A percentile compares a stretch with the other conserved stretches of the same genome.
phyloP scores from a whole-genome alignment of 2,888 invertebrate genomes.

The Drosophila quinaria region DNA sequence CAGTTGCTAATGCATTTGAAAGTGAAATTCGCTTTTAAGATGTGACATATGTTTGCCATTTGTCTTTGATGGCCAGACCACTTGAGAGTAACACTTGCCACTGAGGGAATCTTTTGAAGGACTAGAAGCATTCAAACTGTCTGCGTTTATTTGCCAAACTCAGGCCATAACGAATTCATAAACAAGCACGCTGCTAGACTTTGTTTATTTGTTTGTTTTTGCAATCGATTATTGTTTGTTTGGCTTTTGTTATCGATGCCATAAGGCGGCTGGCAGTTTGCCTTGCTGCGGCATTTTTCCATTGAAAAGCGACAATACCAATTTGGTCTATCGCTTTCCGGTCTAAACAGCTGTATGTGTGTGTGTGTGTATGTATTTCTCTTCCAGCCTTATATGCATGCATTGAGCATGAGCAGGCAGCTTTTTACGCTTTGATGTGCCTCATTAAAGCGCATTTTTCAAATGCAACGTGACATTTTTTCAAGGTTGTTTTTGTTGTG shows the following conservation, averaged over 20 bases:
- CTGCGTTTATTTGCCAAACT: slow-evolving; percentile 55
- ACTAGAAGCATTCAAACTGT: slow-evolving; percentile 13
- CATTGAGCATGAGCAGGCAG: slow-evolving; percentile 9
- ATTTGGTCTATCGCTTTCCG: slow-evolving; percentile 72
- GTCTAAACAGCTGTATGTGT: slow-evolving; percentile 47
- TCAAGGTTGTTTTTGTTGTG: slow-evolving; percentile 52
- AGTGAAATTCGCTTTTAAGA: slow-evolving; percentile 55
- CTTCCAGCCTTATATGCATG: slow-evolving; percentile 52
- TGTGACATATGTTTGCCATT: slow-evolving; percentile 57
- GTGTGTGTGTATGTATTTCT: slow-evolving; percentile 2
- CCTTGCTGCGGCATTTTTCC: slow-evolving; percentile 61
- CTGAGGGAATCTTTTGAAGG: slow-evolving; percentile 1
- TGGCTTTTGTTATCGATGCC: slow-evolving; percentile 50
- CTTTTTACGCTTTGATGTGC: slow-evolving; percentile 42
- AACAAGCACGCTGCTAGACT: slow-evolving; percentile 31
- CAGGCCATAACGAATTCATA: slow-evolving; percentile 40
- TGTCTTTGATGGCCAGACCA: slow-evolving; percentile 32
- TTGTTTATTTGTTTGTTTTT: slow-evolving; percentile 26
- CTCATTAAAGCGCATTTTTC: slow-evolving; percentile 60
- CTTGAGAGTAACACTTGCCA: slow-evolving; percentile 9
- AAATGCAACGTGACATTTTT: slow-evolving; percentile 64
- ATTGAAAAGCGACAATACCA: slow-evolving; percentile 65
- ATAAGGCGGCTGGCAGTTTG: slow-evolving; percentile 32
- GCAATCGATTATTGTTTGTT: slow-evolving; percentile 39
- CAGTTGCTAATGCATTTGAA: slow-evolving; percentile 47